Evolutionary conservation across 2,888 invertebrate genomes (phyloP).

Genomic region (Drosophila mimetica): DNA sequence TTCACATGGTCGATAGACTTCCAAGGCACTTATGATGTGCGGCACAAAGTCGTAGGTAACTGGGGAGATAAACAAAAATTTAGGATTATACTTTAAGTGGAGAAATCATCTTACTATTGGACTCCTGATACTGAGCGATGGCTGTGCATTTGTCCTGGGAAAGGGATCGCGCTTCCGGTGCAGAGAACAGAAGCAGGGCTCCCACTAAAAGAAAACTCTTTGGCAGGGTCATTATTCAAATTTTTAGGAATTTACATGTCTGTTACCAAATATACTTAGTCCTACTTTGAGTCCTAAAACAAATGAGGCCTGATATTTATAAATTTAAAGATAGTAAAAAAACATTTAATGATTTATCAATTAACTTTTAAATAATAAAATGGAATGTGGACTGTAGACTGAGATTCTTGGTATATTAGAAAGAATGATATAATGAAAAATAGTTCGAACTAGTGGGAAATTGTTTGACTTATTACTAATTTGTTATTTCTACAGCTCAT

Average conservation of each 20-base stretch:
- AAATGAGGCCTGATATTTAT: background rate
- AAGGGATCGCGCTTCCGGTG: background rate
- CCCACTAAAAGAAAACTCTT: constrained; percentile 1
- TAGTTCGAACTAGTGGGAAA: too few relatives aligned
- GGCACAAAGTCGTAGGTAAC: background rate
- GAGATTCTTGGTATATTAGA: constrained; percentile 1
- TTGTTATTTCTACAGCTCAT: constrained; percentile 47
- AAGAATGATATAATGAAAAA: too few relatives aligned
- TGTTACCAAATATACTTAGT: background rate
- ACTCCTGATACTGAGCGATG: background rate
- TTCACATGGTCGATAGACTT: background rate
- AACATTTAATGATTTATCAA: too few relatives aligned
- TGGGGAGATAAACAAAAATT: background rate
- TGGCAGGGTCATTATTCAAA: background rate
- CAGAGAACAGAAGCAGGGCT: background rate
- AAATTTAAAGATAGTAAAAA: background rate
- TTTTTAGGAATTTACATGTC: constrained; percentile 3
- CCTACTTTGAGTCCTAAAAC: constrained; percentile 1
- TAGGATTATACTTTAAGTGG: rapidly evolving
- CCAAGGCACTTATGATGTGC: background rate
- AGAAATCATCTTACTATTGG: background rate
- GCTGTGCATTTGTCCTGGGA: background rate
- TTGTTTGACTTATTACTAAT: background rate
- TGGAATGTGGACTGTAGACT: background rate
- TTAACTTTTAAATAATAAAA: background rate